Conservation (phyloP, 2,888 invertebrate species). For the Theretra japonica region DNA sequence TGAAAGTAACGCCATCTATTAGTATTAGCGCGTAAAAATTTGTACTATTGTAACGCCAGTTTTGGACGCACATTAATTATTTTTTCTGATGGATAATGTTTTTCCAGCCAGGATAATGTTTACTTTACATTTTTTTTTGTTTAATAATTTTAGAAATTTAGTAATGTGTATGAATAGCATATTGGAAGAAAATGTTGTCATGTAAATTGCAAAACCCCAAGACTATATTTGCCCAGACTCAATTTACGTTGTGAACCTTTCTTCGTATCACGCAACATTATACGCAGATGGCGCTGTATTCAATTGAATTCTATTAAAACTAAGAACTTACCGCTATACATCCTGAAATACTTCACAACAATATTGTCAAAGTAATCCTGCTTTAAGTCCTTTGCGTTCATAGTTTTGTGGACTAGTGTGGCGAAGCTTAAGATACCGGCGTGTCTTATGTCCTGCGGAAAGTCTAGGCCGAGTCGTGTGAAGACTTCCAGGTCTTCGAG, state of each 20-base stretch:
- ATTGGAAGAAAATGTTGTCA: no score
- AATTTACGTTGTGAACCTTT: not conserved
- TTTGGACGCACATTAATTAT: not conserved
- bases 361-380: constrained; percentile 88
- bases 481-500: constrained; percentile 84
- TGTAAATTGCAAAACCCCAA: no score
- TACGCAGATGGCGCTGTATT: not conserved
- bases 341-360: constrained; percentile 88
- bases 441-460: constrained; percentile 83
- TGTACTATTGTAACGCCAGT: not conserved
- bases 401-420: constrained; percentile 87
- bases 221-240: not conserved
- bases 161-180: no score
- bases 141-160: no score
- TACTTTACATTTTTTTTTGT: no score
- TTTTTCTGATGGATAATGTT: no score
- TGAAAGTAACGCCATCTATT: not conserved
- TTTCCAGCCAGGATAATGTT: no score
- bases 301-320: not conserved
- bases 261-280: not conserved
- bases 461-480: constrained; percentile 71
- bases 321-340: constrained; percentile 86
- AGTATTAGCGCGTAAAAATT: not conserved
- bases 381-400: constrained; percentile 82
- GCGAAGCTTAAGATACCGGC: constrained; percentile 89